Percentiles rank a stretch among this genome's conserved stretches.
These are phyloP conservation scores for Lepidothrix coronata DNA, from an alignment of 2,113 vertebrate genomes.

Conservation along the genomic window DNA sequence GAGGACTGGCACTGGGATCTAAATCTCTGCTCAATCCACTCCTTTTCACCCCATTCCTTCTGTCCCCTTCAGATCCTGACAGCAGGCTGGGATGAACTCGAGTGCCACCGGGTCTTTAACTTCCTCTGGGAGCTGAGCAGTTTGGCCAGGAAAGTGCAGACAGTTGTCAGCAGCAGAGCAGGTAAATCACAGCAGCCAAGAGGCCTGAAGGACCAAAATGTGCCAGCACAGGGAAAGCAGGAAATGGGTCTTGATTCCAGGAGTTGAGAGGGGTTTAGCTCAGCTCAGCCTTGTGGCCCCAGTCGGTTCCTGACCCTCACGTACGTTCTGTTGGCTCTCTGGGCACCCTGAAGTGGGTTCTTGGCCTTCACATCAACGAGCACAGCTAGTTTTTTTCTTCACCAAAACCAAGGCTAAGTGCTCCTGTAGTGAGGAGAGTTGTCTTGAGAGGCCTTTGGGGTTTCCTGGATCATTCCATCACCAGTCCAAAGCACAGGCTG, in stretches of 20 bases:
- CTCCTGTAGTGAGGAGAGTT: not conserved
- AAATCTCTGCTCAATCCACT: not conserved
- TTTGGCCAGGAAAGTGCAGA: constrained; percentile 78
- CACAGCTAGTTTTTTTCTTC: not conserved
- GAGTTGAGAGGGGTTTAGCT: not conserved
- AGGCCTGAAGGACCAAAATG: not conserved
- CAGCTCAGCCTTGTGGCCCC: not conserved
- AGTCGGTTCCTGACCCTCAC: fast-evolving
- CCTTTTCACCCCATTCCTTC: not conserved
- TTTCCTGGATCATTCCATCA: not conserved
- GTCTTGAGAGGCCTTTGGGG: not conserved
- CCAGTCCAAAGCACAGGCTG: not conserved
- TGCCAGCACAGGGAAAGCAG: not conserved
- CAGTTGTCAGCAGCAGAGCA: constrained; percentile 77
- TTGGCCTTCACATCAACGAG: not conserved
- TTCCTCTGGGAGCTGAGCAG: constrained; percentile 83
- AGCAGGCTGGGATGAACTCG: constrained; percentile 89
- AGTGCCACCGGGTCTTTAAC: constrained; percentile 86
- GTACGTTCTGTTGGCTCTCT: fast-evolving
- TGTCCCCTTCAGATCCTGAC: constrained; percentile 79
- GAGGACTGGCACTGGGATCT: not conserved
- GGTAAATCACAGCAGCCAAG: constrained; percentile 67
- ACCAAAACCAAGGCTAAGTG: not conserved
- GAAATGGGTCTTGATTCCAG: not conserved
- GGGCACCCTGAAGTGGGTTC: not conserved